Conservation (phyloP, 64 coral and sea anemone genomes). For the Dendronephthya gigantea region DNA sequence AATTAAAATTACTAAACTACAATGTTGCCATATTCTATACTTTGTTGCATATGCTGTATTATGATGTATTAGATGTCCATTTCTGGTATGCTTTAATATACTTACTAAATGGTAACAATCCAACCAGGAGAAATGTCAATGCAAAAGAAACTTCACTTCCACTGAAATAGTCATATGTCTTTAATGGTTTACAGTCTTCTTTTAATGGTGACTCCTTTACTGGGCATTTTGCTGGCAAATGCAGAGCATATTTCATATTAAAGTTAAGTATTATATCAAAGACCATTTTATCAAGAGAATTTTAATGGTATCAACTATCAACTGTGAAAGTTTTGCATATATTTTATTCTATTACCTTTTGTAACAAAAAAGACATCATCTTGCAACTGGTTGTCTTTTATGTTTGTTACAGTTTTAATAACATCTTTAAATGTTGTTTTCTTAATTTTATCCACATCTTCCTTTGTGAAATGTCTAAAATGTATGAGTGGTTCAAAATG, state of each 20-base stretch:
- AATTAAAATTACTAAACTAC: no score
- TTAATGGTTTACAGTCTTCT: neutral
- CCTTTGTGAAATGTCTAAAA: neutral
- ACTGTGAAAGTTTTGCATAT: no score
- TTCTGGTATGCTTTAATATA: neutral
- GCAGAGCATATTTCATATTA: neutral
- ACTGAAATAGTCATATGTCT: conserved; percentile 1
- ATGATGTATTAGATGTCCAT: no score
- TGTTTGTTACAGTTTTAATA: neutral
- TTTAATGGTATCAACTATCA: no score
- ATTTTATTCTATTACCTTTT: neutral
- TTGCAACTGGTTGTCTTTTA: neutral
- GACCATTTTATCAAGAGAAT: neutral
- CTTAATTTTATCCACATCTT: neutral
- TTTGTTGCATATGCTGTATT: no score
- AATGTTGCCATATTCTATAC: no score
- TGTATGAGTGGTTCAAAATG: neutral
- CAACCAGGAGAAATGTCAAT: neutral
- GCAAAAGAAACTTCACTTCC: conserved; percentile 3
- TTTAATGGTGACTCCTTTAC: neutral
- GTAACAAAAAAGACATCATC: conserved; percentile 10
- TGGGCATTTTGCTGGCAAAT: neutral
- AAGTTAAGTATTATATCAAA: no score
- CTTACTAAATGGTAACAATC: conserved; percentile 12
- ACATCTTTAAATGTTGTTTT: neutral